Percentiles rank a stretch among this genome's conserved stretches.
Conservation (phyloP, 1,140 invertebrate genomes). For the Cyclina sinensis region DNA sequence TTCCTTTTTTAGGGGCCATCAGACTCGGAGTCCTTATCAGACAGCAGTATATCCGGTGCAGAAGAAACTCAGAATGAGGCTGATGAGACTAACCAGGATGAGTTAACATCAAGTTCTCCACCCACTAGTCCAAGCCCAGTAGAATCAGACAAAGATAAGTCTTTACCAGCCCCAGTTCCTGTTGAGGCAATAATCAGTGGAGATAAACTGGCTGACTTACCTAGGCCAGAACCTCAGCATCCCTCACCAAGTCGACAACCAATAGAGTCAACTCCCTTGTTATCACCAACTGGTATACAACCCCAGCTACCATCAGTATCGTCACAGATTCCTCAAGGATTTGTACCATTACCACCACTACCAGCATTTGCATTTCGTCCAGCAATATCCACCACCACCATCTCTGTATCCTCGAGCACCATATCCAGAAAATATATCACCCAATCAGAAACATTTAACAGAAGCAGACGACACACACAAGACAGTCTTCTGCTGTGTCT, state of each 20-base stretch:
- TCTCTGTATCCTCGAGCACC: slow-evolving; percentile 35
- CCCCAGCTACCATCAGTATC: slow-evolving; percentile 50
- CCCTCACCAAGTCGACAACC: slow-evolving; percentile 68
- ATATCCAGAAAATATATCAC: slow-evolving; percentile 13
- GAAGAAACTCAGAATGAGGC: slow-evolving; percentile 85
- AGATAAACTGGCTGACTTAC: slow-evolving; percentile 78
- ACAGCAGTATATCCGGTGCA: slow-evolving; percentile 85
- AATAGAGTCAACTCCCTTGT: slow-evolving; percentile 40
- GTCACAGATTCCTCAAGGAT: slow-evolving; percentile 64
- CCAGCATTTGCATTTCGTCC: slow-evolving; percentile 58
- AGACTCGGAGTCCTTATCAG: slow-evolving; percentile 84
- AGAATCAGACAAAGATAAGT: slow-evolving; percentile 72
- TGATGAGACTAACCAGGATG: slow-evolving; percentile 85
- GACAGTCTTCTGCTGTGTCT: slow-evolving; percentile 12
- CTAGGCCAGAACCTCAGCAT: slow-evolving; percentile 82
- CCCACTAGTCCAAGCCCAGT: slow-evolving; percentile 82
- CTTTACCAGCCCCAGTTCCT: slow-evolving; percentile 27
- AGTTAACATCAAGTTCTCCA: slow-evolving; percentile 80
- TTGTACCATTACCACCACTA: slow-evolving; percentile 61
- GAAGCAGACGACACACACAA: slow-evolving; percentile 48
- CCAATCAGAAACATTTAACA: slow-evolving; percentile 34
- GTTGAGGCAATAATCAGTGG: slow-evolving; percentile 38
- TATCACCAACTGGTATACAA: slow-evolving; percentile 44
- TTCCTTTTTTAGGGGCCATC: slow-evolving; percentile 74
- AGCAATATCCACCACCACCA: not conserved